Evolutionary conservation across 1,140 invertebrate genomes (phyloP).

Genomic region (Laodelphax striatellus): DNA sequence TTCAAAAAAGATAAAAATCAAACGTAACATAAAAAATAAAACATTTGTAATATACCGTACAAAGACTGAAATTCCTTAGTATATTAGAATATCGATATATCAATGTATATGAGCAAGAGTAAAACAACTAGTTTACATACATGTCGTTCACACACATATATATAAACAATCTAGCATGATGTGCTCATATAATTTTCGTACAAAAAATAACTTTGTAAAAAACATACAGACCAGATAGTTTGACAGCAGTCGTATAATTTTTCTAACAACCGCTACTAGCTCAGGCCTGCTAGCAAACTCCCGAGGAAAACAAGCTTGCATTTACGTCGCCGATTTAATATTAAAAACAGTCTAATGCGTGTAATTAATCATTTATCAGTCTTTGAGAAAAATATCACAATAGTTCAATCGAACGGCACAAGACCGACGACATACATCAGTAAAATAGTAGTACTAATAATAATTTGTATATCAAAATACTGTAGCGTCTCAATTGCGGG

Average conservation of each 20-base stretch:
- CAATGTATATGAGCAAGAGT: no score
- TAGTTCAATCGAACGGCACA: background rate
- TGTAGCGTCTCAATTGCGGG: conserved; percentile 1
- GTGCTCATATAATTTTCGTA: conserved; percentile 9
- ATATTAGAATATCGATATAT: no score
- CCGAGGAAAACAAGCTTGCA: conserved; percentile 4
- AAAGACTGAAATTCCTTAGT: no score
- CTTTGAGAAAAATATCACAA: conserved; percentile 24
- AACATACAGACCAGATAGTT: background rate
- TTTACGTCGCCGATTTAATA: conserved; percentile 10
- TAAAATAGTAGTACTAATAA: conserved; percentile 8
- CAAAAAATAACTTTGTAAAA: conserved; percentile 13
- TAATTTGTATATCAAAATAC: conserved; percentile 20
- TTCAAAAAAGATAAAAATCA: conserved; percentile 8
- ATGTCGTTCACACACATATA: conserved; percentile 3
- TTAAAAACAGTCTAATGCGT: conserved; percentile 11
- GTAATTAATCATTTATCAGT: conserved; percentile 17
- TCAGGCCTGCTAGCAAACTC: background rate
- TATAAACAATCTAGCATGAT: conserved; percentile 6
- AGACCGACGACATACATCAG: conserved; percentile 7
- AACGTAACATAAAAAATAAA: conserved; percentile 9
- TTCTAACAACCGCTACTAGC: background rate
- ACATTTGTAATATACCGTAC: background rate
- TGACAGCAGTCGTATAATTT: background rate
- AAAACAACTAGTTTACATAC: no score